Percentiles rank a stretch among this genome's conserved stretches.
phyloP scores from a whole-genome alignment of 2,888 invertebrate genomes.

The Pristionchus entomophagus region DNA sequence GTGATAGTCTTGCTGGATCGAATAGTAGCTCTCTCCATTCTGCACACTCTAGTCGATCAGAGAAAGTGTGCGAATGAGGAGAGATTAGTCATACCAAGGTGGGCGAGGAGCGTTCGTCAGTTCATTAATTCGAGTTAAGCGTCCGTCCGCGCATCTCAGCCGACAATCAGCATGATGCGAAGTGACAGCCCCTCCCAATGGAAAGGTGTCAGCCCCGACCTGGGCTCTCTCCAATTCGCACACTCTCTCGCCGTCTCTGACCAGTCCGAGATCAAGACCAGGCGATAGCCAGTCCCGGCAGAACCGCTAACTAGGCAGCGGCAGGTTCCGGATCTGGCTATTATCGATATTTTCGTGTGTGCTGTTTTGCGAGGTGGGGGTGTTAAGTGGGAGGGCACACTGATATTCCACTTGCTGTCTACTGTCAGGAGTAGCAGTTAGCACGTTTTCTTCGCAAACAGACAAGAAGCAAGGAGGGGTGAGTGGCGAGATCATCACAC shows the following conservation, averaged over 20 bases:
- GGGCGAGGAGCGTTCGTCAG: slow-evolving; percentile 1
- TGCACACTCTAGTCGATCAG: too few relatives aligned
- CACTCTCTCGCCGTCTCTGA: neutral
- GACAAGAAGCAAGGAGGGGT: neutral
- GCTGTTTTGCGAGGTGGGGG: neutral
- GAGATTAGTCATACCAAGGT: too few relatives aligned
- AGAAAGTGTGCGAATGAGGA: too few relatives aligned
- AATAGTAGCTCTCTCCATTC: too few relatives aligned
- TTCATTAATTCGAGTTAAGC: slow-evolving; percentile 37
- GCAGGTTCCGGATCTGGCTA: neutral
- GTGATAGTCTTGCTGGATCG: too few relatives aligned
- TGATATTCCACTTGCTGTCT: neutral
- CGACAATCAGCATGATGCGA: slow-evolving; percentile 16
- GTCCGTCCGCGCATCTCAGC: neutral
- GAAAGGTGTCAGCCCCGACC: neutral
- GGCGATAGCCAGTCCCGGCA: neutral
- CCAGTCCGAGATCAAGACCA: neutral
- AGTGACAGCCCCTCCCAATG: neutral
- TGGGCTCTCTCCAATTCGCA: neutral
- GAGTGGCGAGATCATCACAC: slow-evolving; percentile 1
- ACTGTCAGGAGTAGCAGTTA: neutral
- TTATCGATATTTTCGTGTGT: neutral
- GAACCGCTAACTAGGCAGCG: neutral
- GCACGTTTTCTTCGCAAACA: slow-evolving; percentile 17
- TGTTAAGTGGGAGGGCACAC: slow-evolving; percentile 16